phyloP scores from a whole-genome alignment of 2,797 vertebrate genomes.

The Enteromius trimaculatus region DNA sequence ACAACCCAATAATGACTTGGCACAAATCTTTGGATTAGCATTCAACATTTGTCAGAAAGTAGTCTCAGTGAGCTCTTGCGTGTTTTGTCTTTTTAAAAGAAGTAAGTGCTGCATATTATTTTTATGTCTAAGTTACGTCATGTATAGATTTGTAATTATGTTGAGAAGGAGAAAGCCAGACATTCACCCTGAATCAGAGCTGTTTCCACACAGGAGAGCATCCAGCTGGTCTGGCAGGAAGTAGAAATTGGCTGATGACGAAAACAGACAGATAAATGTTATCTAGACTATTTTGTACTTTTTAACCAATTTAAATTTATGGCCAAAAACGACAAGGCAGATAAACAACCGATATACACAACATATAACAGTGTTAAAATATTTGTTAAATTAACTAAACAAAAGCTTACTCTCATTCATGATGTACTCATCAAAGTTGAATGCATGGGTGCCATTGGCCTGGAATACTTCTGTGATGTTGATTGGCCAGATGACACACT shows the following conservation, averaged over 20 bases:
- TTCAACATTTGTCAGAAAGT: background rate
- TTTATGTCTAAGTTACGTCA: background rate
- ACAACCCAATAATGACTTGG: slow-evolving; percentile 61
- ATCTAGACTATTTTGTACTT: slow-evolving; percentile 48
- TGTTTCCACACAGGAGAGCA: slow-evolving; percentile 96
- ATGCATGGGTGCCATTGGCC: slow-evolving; percentile 85
- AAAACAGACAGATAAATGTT: slow-evolving; percentile 43
- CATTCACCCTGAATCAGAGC: slow-evolving; percentile 97
- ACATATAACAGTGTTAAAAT: background rate
- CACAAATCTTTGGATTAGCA: slow-evolving; percentile 40
- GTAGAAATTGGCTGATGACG: slow-evolving; percentile 92
- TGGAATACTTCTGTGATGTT: slow-evolving; percentile 85
- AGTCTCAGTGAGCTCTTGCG: background rate
- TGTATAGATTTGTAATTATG: background rate
- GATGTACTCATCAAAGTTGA: slow-evolving; percentile 94
- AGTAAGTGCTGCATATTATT: background rate
- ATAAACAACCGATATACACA: background rate
- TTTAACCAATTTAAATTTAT: background rate
- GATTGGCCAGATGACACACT: slow-evolving; percentile 96
- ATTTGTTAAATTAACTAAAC: background rate
- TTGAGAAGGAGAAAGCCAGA: background rate
- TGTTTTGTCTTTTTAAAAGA: background rate
- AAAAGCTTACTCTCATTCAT: slow-evolving; percentile 90
- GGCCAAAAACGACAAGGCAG: background rate
- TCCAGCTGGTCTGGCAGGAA: slow-evolving; percentile 86